Percentiles rank a stretch among this genome's conserved stretches.
phyloP scores from a whole-genome alignment of 1,140 invertebrate genomes.

The Bemisia tabaci region DNA sequence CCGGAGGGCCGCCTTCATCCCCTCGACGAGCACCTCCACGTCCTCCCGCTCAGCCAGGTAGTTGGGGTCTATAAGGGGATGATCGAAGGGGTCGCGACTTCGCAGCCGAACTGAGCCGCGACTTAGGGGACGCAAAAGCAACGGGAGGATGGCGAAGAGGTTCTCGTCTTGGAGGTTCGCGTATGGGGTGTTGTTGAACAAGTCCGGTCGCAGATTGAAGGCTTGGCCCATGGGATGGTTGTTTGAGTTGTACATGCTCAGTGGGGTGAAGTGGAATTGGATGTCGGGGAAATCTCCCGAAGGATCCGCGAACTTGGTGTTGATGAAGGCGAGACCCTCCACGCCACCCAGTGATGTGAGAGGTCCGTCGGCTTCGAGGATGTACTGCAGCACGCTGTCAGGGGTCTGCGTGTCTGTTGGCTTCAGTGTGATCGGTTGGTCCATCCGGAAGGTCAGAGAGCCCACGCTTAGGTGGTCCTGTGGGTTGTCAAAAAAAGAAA shows the following conservation, averaged over 20 bases:
- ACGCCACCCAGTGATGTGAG: conserved; percentile 74
- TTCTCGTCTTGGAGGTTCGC: conserved; percentile 20
- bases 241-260: conserved; percentile 39
- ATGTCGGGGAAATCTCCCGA: conserved; percentile 64
- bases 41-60: conserved; percentile 39
- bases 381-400: conserved; percentile 62
- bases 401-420: conserved; percentile 57
- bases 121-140: conserved; percentile 39
- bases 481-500: too few species aligned
- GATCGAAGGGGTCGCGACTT: conserved; percentile 41
- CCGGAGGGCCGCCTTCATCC: conserved; percentile 22
- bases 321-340: conserved; percentile 71
- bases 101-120: conserved; percentile 41
- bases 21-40: conserved; percentile 27
- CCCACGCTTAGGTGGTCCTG: conserved; percentile 43
- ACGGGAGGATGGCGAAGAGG: conserved; percentile 23
- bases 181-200: neutral
- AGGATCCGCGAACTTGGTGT: conserved; percentile 61
- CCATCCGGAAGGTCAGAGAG: conserved; percentile 58
- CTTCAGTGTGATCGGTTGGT: conserved; percentile 58
- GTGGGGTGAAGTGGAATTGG: conserved; percentile 76
- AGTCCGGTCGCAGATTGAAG: neutral
- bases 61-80: conserved; percentile 49
- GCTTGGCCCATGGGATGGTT: neutral
- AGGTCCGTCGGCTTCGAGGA: conserved; percentile 56